Percentiles rank a stretch among this genome's conserved stretches.
phyloP scores from a whole-genome alignment of 2,797 vertebrate species.

The Furcifer pardalis region DNA sequence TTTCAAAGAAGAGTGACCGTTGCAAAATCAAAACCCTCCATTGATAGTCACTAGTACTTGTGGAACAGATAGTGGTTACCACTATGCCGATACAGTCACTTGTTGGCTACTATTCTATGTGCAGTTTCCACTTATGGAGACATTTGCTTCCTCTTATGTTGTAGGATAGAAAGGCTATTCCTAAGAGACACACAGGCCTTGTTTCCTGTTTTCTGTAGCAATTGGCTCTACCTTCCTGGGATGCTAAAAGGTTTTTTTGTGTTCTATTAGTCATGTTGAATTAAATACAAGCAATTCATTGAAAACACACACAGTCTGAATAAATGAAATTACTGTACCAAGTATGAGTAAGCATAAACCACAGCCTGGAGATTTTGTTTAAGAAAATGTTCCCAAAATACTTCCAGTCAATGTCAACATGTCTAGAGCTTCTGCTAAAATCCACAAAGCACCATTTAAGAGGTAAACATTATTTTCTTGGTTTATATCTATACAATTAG shows the following conservation, averaged over 20 bases:
- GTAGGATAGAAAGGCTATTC: slow-evolving; percentile 27
- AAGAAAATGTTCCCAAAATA: slow-evolving; percentile 44
- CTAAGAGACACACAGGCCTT: background rate
- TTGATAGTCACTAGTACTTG: background rate
- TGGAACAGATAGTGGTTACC: background rate
- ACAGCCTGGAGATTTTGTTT: slow-evolving; percentile 13
- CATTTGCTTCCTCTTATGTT: background rate
- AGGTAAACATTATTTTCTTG: slow-evolving; percentile 9
- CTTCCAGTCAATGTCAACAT: slow-evolving; percentile 8
- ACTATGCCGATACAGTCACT: background rate
- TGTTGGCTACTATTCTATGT: background rate
- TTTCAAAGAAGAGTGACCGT: too few relatives aligned
- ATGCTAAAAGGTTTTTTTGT: slow-evolving; percentile 37
- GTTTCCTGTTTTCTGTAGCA: slow-evolving; percentile 38
- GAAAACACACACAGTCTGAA: background rate
- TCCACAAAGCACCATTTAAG: background rate
- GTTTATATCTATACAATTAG: background rate
- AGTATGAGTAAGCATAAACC: slow-evolving; percentile 36
- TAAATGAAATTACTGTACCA: slow-evolving; percentile 37
- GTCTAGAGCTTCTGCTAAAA: slow-evolving; percentile 48
- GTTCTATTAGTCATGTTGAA: slow-evolving; percentile 38
- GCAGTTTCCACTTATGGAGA: background rate
- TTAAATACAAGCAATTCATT: slow-evolving; percentile 24
- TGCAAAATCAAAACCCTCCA: background rate
- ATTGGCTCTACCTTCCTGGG: background rate